These are phyloP conservation scores for Leptinotarsa peninsularis DNA, from an alignment of 2,888 invertebrate genomes.

Conservation along the genomic window DNA sequence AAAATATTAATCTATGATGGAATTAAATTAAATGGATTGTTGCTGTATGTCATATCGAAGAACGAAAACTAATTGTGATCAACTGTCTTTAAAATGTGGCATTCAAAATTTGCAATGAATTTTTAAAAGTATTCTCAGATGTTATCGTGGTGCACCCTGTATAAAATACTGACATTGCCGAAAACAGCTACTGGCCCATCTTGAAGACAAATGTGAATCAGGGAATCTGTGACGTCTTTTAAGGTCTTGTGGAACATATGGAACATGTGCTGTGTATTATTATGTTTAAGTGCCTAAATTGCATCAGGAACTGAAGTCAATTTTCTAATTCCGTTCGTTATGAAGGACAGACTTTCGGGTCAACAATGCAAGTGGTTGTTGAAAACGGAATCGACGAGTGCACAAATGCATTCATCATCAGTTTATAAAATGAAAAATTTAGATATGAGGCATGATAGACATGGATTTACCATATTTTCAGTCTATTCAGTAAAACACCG, in stretches of 20 bases:
- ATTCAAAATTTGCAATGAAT: too few species aligned
- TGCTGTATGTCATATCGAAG: too few species aligned
- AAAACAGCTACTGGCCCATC: too few species aligned
- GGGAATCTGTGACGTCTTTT: not conserved
- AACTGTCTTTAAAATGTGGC: too few species aligned
- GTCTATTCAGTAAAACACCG: too few species aligned
- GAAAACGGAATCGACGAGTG: not conserved
- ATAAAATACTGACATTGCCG: too few species aligned
- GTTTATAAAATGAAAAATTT: not conserved
- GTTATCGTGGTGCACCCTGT: too few species aligned
- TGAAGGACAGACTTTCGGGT: not conserved
- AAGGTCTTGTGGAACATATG: constrained; percentile 9
- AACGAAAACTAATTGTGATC: too few species aligned
- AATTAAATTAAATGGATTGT: too few species aligned
- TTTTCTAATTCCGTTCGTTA: constrained; percentile 27
- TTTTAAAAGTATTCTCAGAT: too few species aligned
- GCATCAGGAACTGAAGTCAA: constrained; percentile 32
- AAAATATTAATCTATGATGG: too few species aligned
- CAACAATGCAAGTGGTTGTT: not conserved
- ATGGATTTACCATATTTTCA: not conserved
- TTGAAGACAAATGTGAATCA: not conserved
- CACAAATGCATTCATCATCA: not conserved
- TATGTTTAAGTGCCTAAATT: constrained; percentile 20
- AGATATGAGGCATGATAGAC: too few species aligned
- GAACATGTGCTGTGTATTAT: not conserved